Percentiles rank a stretch among this genome's conserved stretches.
phyloP scores from a whole-genome alignment of 2,113 vertebrate genomes.

The Butastur rufipennis region DNA sequence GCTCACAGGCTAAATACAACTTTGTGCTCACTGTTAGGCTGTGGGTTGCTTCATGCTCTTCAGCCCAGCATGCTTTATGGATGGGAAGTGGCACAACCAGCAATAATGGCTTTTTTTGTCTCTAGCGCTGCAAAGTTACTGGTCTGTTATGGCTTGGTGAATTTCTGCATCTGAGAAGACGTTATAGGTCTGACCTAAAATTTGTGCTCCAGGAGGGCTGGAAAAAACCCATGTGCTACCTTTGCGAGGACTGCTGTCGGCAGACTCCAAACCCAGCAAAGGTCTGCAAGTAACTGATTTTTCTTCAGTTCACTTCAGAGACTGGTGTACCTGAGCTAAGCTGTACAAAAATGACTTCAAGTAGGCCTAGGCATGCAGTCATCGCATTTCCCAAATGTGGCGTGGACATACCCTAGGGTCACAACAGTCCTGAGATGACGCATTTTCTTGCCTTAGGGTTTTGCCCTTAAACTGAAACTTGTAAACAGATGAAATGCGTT shows the following conservation, averaged over 20 bases:
- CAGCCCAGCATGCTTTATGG: not conserved
- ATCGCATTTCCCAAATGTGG: not conserved
- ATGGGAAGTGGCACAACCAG: not conserved
- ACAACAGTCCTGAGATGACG: slow-evolving; percentile 36
- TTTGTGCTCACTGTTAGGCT: not conserved
- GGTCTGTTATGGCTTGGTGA: not conserved
- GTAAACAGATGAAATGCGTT: slow-evolving; percentile 4
- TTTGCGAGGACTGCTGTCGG: not conserved
- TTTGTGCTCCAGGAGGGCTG: fast-evolving
- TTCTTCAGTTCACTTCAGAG: not conserved
- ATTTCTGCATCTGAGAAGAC: not conserved
- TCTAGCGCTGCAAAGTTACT: not conserved
- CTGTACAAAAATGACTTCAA: not conserved
- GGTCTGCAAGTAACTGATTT: not conserved
- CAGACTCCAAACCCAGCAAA: not conserved
- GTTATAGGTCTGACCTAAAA: not conserved
- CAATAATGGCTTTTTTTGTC: not conserved
- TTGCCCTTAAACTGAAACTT: slow-evolving; percentile 50
- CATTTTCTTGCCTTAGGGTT: slow-evolving; percentile 49
- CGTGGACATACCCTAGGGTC: not conserved
- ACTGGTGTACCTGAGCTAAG: not conserved
- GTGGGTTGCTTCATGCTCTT: not conserved
- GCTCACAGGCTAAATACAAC: not conserved
- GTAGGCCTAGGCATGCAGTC: not conserved
- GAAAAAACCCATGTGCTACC: not conserved